Evolutionary conservation across 2,888 invertebrate genomes (phyloP), one percentile per base, ranked within the genome.

Genomic region (Danaus chrysippus): DNA sequence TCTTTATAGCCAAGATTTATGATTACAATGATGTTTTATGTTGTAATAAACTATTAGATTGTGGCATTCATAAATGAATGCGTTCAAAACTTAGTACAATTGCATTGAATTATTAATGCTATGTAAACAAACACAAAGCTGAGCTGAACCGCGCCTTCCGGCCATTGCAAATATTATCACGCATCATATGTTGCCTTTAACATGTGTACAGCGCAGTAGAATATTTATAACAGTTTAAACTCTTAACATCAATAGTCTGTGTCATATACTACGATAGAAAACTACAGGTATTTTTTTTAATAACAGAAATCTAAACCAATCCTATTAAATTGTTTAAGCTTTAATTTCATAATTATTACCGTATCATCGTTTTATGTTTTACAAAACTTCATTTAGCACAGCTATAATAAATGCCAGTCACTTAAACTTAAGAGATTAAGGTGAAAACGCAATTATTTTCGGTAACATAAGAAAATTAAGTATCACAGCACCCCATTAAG

Each of bases 101-200:
- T 13, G n/a, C 15, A 10, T 46, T 49, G 49, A 49, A 49, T 49
- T 49, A 17, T 49, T 49, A 49, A 49, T 49, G 17, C 11, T 11
- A 17, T 49, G 17, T 11, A 49, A 49, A 49, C 49, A 49, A 17
- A 11, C 49, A 10, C 15, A 15, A 12, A 49, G 17, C 49, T 49
- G 52, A 58, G 17, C 49, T 17, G 52, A 58, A 41, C 58, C 10
- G 41, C 41, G 58, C 58, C 58, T 58, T 58, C 42, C 49, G 58
- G 49, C 41, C 49, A 58, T 58, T 52, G n/a, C 49, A 46, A 49
- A 43, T 58, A 42, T 58, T 52, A 52, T 17, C 15, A 41, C 58
- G 49, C 49, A 17, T 49, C 17, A 49, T 49, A 49, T 17, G 49
- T 49, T 49, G 46, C 17, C 17, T 49, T 10, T 8, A 34, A 34